These are phyloP conservation scores for Drosophila leonis DNA, from an alignment of 2,888 invertebrate species.

Conservation along the genomic window DNA sequence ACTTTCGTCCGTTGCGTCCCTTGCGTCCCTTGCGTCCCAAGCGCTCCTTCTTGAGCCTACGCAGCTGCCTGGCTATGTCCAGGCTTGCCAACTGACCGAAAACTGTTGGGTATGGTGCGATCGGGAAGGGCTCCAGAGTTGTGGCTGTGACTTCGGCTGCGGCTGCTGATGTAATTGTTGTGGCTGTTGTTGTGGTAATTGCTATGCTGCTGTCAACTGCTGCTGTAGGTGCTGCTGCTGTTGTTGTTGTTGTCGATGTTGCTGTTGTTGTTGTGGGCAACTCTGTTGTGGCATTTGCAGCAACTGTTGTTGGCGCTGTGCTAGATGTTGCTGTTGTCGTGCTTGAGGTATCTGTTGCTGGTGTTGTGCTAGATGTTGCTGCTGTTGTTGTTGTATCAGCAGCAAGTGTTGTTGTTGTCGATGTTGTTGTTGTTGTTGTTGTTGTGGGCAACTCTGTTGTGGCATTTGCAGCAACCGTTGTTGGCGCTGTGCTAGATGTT, in stretches of 20 bases:
- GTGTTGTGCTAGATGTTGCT: background rate
- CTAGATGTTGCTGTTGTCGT: background rate
- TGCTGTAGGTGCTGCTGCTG: constrained; percentile 1
- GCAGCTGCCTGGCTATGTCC: constrained; percentile 8
- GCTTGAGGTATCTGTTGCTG: background rate
- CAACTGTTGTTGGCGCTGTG: background rate
- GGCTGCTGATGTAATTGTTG: constrained; percentile 31
- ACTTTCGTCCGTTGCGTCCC: constrained; percentile 57
- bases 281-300: constrained; percentile 1
- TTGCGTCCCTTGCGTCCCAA: constrained; percentile 55
- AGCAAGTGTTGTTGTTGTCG: background rate
- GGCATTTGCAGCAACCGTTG: constrained; percentile 2
- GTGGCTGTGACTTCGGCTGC: background rate
- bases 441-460: background rate
- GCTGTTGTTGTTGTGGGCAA: constrained; percentile 2
- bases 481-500: background rate
- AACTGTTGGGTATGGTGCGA: constrained; percentile 55
- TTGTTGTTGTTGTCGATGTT: too few relatives aligned
- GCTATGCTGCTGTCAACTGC: background rate
- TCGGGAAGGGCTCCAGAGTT: constrained; percentile 40
- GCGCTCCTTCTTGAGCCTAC: constrained; percentile 27
- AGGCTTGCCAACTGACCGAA: constrained; percentile 27
- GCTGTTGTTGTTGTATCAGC: background rate
- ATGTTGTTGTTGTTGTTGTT: too few relatives aligned
- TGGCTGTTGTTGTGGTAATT: constrained; percentile 29